A percentile compares a stretch with the other conserved stretches of the same genome.
phyloP scores from a whole-genome alignment of 2,113 vertebrate species.

The Danio rerio region GRCz12tu NC_133199.1:5760001-5760500 shows the following conservation, averaged over 20 bases:
- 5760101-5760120: slow-evolving; percentile 32
- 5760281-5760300: slow-evolving; percentile 52
- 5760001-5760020: neutral
- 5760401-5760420: neutral
- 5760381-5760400: slow-evolving; percentile 28
- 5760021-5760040: neutral
- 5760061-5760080: slow-evolving; percentile 34
- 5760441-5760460: neutral
- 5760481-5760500: neutral
- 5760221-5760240: neutral
- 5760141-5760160: slow-evolving; percentile 43
- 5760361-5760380: slow-evolving; percentile 65
- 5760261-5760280: slow-evolving; percentile 26
- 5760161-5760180: slow-evolving; percentile 5
- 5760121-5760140: slow-evolving; percentile 35
- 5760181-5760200: neutral
- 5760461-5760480: neutral
- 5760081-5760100: slow-evolving; percentile 48
- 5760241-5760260: slow-evolving; percentile 6
- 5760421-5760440: neutral
- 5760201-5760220: neutral
- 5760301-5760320: slow-evolving; percentile 37
- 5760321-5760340: slow-evolving; percentile 55
- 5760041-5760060: neutral
- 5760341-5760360: slow-evolving; percentile 63